phyloP scores from a whole-genome alignment of 1,140 invertebrate genomes.

The fruit fly (Drosophila melanogaster) region Release_6_plus_ISO1_MT NC_004354.4:22540501-22541000 shows the following conservation, averaged over 20 bases:
- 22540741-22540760: slow-evolving; percentile 33
- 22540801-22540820: slow-evolving; percentile 57
- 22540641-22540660: no score
- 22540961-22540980: slow-evolving; percentile 82
- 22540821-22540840: slow-evolving; percentile 79
- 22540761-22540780: slow-evolving; percentile 61
- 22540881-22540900: background rate
- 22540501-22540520: no score
- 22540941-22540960: slow-evolving; percentile 72
- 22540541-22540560: no score
- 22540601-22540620: no score
- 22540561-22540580: no score
- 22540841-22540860: slow-evolving; percentile 78
- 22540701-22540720: no score
- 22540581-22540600: no score
- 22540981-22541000: slow-evolving; percentile 63
- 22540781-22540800: slow-evolving; percentile 76
- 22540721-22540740: no score
- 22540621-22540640: no score
- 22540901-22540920: background rate
- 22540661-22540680: no score
- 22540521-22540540: no score
- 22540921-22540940: slow-evolving; percentile 3
- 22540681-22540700: no score
- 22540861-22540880: slow-evolving; percentile 75